Conservation (phyloP, 2,113 vertebrate genomes). For the Bubo scandiacus region DNA sequence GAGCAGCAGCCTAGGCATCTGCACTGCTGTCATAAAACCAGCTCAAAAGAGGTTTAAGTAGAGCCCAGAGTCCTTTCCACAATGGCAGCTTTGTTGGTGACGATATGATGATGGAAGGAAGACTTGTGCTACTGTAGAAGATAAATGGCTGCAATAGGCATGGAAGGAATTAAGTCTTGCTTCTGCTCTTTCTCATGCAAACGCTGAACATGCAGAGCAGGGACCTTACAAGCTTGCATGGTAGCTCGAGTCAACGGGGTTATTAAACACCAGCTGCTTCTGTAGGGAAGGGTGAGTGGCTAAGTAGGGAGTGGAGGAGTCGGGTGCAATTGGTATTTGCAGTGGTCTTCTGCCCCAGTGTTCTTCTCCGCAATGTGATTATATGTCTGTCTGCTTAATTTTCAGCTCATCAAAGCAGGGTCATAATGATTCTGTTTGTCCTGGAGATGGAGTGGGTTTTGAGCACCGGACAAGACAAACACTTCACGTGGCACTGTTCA, state of each 20-base stretch:
- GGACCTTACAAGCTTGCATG: background rate
- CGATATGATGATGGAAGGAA: background rate
- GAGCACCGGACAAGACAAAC: constrained; percentile 94
- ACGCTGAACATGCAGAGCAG: background rate
- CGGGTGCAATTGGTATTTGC: background rate
- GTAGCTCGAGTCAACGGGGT: background rate
- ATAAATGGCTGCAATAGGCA: background rate
- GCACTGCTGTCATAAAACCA: background rate
- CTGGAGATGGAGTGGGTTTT: constrained; percentile 98
- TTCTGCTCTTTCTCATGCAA: background rate
- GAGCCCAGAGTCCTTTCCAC: background rate
- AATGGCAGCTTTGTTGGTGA: background rate
- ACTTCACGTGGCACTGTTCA: constrained; percentile 95
- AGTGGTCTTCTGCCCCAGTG: background rate
- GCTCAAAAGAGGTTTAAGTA: background rate
- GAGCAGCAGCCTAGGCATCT: background rate
- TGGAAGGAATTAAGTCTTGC: background rate
- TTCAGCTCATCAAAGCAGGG: constrained; percentile 90
- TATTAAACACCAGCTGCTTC: background rate
- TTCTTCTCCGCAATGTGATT: background rate
- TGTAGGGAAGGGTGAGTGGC: background rate
- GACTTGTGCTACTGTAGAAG: background rate
- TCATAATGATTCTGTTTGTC: constrained; percentile 92
- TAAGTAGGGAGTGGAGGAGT: background rate
- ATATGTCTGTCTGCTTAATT: constrained; percentile 30